Base-by-base conservation (phyloP, 2,113 vertebrate species). In the Phylloscopus whistleri region DNA sequence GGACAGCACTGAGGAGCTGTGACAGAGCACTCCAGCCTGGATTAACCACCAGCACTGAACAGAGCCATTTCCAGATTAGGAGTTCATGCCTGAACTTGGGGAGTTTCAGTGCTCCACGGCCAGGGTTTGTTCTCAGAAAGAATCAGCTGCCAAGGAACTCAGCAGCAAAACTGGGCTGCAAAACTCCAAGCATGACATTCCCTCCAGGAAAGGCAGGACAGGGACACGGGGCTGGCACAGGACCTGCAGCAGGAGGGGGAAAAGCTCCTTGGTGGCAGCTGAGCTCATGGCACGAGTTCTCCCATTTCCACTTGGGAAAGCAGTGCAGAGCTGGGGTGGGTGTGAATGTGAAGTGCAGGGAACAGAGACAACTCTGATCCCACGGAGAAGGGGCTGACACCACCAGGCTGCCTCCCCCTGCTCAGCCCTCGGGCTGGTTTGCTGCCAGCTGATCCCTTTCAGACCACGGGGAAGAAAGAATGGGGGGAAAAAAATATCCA, bases 51-150 rank as follows among this genome's bases (percentile, higher is more conserved):
- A 4, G 55, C 46, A 22, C 20, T 7, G 20, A 35, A 20, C 79
- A 78, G 51, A 81, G 64, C 63, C 56, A 49, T 15, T 52, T 14
- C 53, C 76, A 72, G 35, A 43, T 21, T 4, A n/a, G 31, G 39
- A 81, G 17, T 2, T 82, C 8, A 2, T 3, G 31, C 1, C 6
- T 53, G 49, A 78, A 24, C 1, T 30, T 6, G 11, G 17, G 37
- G 5, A 43, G 43, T 12, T 12, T 72, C 10, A 23, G 43, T 2
- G 60, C 56, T 70, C 64, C 43, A 5, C 0, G 0, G 78, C 7
- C 81, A 74, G 59, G 41, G 22, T 20, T 68, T 63, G 48, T 6
- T 51, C 55, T 52, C 81, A 52, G 2, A 46, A 85, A 13, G 2
- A 26, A 75, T 8, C 3, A 72, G 21, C 43, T 37, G 59, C 73